Base-by-base conservation (phyloP, 2,888 invertebrate genomes). In the Eurois occulta region DNA sequence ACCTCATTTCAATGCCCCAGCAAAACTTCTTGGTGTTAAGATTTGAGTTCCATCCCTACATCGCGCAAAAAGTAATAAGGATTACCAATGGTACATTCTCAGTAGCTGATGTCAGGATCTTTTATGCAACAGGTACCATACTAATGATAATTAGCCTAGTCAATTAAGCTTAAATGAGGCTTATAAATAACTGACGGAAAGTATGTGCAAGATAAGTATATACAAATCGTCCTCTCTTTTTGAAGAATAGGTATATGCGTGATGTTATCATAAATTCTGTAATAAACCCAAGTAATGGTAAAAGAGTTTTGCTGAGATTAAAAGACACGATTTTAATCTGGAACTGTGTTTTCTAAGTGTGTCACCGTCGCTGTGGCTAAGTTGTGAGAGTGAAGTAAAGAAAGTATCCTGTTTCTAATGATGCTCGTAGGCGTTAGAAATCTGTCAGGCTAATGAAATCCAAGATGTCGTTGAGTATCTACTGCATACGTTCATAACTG, bases 361-460 rank as follows among this genome's bases (percentile, higher is more conserved):
- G 81, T 70, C 81, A 81, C 70, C 38, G 58, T 35, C 66, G 35
- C 48, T 62, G 67, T 62, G 41, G 68, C 41, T 80, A 64, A 80
- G 35, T 77, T 80, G 80, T 72, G 84, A 80, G 84, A 84, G 84
- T 80, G 41, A 83, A 76, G 76, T 75, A 65, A 83, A 84, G 84
- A 84, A 84, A 84, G 78, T 78, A 78, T 78, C 84, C 84, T 75
- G 84, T 84, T 84, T 84, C 66, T 78, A 81, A 81, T 84, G 81
- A 81, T 41, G 64, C 41, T 70, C 60, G 84, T 78, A 70, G 84
- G 84, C 84, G 84, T 78, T 84, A 78, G 84, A 84, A 81, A 84
- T 75, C 78, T 65, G 75, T 75, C 84, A 81, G 52, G 41, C 13
- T 78, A 84, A 78, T 84, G 67, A 75, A 75, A 84, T 75, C 64